These are phyloP conservation scores for Agriopis leucophaearia DNA, from an alignment of 2,888 invertebrate genomes.

Conservation along the genomic window DNA sequence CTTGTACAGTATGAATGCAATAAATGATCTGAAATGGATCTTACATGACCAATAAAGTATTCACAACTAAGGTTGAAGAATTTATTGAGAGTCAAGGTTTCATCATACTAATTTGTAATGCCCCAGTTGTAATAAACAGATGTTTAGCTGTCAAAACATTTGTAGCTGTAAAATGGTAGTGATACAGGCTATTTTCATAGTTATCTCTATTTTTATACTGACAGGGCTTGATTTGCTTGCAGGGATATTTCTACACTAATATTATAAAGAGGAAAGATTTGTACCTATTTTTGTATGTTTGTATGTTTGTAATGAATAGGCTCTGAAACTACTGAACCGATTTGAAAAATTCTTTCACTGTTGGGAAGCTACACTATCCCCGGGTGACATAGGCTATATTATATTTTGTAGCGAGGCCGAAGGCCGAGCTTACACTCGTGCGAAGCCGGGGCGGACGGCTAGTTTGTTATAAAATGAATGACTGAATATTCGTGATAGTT, in stretches of 20 bases:
- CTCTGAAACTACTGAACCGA: too few species aligned
- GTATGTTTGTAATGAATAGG: too few species aligned
- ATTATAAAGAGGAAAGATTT: too few species aligned
- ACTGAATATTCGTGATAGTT: too few species aligned
- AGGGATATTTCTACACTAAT: slow-evolving; percentile 1
- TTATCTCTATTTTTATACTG: slow-evolving; percentile 9
- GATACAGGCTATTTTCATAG: slow-evolving; percentile 20
- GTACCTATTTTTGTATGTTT: too few species aligned
- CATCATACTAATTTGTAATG: slow-evolving; percentile 3
- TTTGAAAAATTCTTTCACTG: too few species aligned
- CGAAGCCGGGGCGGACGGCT: too few species aligned
- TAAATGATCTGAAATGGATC: neutral
- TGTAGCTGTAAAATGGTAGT: slow-evolving; percentile 10
- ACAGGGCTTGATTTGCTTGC: slow-evolving; percentile 1
- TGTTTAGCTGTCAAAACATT: slow-evolving; percentile 24
- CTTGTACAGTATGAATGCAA: too few species aligned
- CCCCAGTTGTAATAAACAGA: slow-evolving; percentile 14
- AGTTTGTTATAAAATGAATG: neutral
- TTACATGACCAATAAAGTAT: slow-evolving; percentile 4
- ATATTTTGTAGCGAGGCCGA: too few species aligned
- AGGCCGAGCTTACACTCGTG: too few species aligned
- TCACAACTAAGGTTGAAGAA: neutral
- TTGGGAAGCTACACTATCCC: too few species aligned
- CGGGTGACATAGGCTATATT: too few species aligned
- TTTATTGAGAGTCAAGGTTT: slow-evolving; percentile 21